Base-by-base conservation (phyloP, 2,888 invertebrate species). In the Lumbricus terrestris region DNA sequence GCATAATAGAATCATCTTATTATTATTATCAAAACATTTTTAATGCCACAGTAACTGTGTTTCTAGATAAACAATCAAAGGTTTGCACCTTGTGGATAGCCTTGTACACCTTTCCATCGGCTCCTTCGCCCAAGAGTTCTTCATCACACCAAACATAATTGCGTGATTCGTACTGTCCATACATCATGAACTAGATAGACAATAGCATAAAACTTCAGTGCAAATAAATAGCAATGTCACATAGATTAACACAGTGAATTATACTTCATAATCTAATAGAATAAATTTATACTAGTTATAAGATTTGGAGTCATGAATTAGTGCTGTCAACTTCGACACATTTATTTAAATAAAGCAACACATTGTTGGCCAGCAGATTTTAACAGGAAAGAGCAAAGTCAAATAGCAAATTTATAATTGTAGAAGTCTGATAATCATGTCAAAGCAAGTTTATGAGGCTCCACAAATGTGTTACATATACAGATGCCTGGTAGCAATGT, bases 71-170 rank as follows among this genome's bases (percentile, higher is more conserved):
- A 69, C 69, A 16, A n/a, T 69, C 8, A 69, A 69, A 69, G 1
- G n/a, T 13, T 69, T 29, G 69, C n/a, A 90, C 90, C 83, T 88
- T 82, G 47, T 89, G 54, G 40, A 40, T 83, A 33, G 89, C 90
- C 82, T 42, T 89, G 89, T 35, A 90, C 82, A 90, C 90, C 38
- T 90, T 89, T 82, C 90, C 90, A 38, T 54, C 88, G 29, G 90
- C 90, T 37, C 90, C 90, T 33, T 40, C 35, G 0, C 90, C 90
- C 35, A 90, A 34, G 29, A 82, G 38, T 13, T 42, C 82, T 38
- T 82, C 88, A 13, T n/a, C 33, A 33, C 37, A 34, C 90, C 90
- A 90, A 23, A n/a, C 42, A 47, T 82, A 90, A 40, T 89, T 90
- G 33, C 38, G 15, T 40, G 90, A 38, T 34, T 89, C 38, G 35